These are phyloP conservation scores for Drosophila putrida DNA, from an alignment of 2,888 invertebrate species.

Conservation along the genomic window DNA sequence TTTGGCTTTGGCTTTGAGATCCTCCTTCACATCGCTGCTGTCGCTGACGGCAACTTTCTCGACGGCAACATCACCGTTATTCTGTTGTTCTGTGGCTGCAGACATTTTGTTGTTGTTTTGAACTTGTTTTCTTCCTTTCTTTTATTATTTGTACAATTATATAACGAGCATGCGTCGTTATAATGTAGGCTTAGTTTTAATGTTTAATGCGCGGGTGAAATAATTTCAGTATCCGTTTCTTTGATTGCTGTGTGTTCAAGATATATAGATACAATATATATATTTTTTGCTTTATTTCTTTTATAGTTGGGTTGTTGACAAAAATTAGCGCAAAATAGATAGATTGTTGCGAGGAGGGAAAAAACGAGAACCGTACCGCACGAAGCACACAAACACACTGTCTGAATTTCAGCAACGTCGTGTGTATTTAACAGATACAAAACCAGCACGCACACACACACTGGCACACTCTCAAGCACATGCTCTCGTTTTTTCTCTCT, in stretches of 20 bases:
- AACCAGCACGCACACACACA: constrained; percentile 29
- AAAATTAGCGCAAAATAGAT: constrained; percentile 77
- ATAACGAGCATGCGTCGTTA: constrained; percentile 70
- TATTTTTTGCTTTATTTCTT: constrained; percentile 20
- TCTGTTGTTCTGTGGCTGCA: constrained; percentile 89
- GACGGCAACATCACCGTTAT: constrained; percentile 91
- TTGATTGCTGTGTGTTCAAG: constrained; percentile 71
- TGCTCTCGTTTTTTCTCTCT: constrained; percentile 49
- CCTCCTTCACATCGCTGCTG: constrained; percentile 85
- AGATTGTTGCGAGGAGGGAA: constrained; percentile 58
- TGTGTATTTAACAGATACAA: constrained; percentile 80
- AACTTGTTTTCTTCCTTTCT: constrained; percentile 51
- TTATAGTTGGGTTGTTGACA: constrained; percentile 66
- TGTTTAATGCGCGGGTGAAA: constrained; percentile 57
- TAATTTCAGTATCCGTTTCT: constrained; percentile 46
- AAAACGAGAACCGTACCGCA: constrained; percentile 81
- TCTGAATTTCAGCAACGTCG: constrained; percentile 69
- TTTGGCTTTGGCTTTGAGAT: constrained; percentile 84
- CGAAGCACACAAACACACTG: constrained; percentile 84
- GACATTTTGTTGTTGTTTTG: constrained; percentile 87
- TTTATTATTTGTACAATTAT: constrained; percentile 70
- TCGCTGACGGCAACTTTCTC: constrained; percentile 88
- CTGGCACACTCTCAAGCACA: constrained; percentile 12
- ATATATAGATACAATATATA: constrained; percentile 19
- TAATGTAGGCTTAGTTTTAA: constrained; percentile 60